phyloP scores from a whole-genome alignment of 1,140 invertebrate species.

The Oedothorax gibbosus region DNA sequence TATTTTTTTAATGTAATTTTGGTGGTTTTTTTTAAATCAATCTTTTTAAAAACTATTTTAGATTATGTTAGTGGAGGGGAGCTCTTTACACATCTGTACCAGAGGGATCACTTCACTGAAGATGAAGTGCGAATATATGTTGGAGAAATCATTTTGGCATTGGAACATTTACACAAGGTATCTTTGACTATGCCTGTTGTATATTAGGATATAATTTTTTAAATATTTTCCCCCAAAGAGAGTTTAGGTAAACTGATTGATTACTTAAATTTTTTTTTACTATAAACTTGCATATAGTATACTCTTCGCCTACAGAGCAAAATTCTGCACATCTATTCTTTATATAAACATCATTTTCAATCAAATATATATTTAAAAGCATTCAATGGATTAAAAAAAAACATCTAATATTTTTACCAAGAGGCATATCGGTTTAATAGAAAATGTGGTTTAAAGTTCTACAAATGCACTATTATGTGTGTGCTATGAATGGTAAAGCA shows the following conservation, averaged over 20 bases:
- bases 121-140: conserved; percentile 88
- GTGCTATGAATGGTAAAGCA: too few relatives aligned
- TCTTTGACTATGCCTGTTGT: neutral
- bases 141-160: conserved; percentile 89
- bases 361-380: too few relatives aligned
- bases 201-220: neutral
- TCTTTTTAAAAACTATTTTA: conserved; percentile 70
- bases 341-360: too few relatives aligned
- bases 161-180: conserved; percentile 91
- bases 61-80: conserved; percentile 95
- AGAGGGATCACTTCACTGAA: conserved; percentile 86
- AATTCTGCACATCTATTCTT: too few relatives aligned
- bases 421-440: too few relatives aligned
- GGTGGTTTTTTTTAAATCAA: neutral
- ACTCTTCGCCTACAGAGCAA: too few relatives aligned
- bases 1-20: neutral
- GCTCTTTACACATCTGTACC: conserved; percentile 91
- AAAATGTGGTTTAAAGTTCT: too few relatives aligned
- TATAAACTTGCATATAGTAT: neutral
- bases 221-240: neutral
- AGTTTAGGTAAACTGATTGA: neutral
- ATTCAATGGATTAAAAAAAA: too few relatives aligned
- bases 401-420: too few relatives aligned
- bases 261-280: neutral
- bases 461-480: too few relatives aligned